A percentile compares a stretch with the other conserved stretches of the same genome.
Evolutionary conservation across 2,888 invertebrate species (phyloP).

Genomic region (Cancer borealis): DNA sequence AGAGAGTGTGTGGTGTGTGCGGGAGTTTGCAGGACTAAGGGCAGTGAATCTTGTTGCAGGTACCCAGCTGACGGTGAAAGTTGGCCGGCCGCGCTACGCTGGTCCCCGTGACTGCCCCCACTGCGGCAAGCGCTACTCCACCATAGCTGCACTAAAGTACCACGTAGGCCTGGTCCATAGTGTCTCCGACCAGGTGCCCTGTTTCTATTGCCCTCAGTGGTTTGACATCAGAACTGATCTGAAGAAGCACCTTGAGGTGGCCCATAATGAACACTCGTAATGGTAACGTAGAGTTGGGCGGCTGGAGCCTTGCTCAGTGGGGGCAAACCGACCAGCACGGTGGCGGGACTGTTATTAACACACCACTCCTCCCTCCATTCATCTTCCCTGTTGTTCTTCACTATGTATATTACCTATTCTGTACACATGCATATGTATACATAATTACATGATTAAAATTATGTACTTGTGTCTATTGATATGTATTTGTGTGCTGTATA

Average conservation of each 20-base stretch:
- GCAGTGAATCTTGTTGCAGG: slow-evolving; percentile 75
- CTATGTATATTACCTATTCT: slow-evolving; percentile 45
- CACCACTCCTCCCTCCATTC: slow-evolving; percentile 51
- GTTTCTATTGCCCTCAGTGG: slow-evolving; percentile 77
- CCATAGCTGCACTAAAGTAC: slow-evolving; percentile 77
- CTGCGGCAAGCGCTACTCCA: slow-evolving; percentile 77
- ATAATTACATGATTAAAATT: slow-evolving; percentile 55
- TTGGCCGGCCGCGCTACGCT: slow-evolving; percentile 77
- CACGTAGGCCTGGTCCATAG: slow-evolving; percentile 77
- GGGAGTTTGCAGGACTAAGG: slow-evolving; percentile 67
- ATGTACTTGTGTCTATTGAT: slow-evolving; percentile 53
- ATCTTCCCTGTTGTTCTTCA: slow-evolving; percentile 12
- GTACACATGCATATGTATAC: slow-evolving; percentile 44
- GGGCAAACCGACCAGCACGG: slow-evolving; percentile 74
- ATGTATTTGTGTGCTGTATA: slow-evolving; percentile 53
- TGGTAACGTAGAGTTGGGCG: slow-evolving; percentile 72
- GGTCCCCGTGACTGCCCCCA: slow-evolving; percentile 77
- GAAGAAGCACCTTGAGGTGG: slow-evolving; percentile 77
- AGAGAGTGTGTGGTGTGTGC: background rate
- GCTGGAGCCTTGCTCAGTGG: slow-evolving; percentile 75
- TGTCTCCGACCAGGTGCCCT: slow-evolving; percentile 77
- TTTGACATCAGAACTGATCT: slow-evolving; percentile 77
- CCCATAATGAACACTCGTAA: slow-evolving; percentile 77
- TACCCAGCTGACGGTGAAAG: slow-evolving; percentile 77
- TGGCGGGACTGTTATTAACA: slow-evolving; percentile 72